phyloP scores from a whole-genome alignment of 2,113 vertebrate genomes.

The Noctilio leporinus region DNA sequence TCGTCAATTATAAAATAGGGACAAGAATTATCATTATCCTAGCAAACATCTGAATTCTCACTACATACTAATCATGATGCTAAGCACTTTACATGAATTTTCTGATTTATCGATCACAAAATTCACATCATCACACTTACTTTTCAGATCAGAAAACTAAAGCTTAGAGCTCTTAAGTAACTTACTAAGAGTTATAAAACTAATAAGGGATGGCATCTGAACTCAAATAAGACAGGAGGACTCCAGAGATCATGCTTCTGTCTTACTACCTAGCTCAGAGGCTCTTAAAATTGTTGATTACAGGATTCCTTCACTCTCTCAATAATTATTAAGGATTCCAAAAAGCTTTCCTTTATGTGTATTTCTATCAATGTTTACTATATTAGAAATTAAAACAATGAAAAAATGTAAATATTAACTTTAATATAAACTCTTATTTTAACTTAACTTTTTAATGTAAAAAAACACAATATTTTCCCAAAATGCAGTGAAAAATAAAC shows the following conservation, averaged over 20 bases:
- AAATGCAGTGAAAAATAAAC: background rate
- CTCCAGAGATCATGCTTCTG: background rate
- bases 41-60: background rate
- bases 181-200: background rate
- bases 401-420: background rate
- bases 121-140: background rate
- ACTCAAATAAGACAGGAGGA: background rate
- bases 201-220: background rate
- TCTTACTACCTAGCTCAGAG: background rate
- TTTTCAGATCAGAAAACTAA: constrained; percentile 6
- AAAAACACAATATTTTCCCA: background rate
- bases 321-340: background rate
- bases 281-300: background rate
- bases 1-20: background rate
- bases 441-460: background rate
- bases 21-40: background rate
- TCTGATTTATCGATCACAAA: constrained; percentile 2
- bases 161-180: background rate
- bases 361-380: background rate
- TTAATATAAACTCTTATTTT: background rate
- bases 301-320: background rate
- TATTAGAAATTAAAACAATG: background rate
- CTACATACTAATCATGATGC: background rate
- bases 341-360: background rate
- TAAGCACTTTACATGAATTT: background rate